Evolutionary conservation across 2,113 vertebrate genomes (phyloP).

Genomic region (Hydropotes inermis): DNA sequence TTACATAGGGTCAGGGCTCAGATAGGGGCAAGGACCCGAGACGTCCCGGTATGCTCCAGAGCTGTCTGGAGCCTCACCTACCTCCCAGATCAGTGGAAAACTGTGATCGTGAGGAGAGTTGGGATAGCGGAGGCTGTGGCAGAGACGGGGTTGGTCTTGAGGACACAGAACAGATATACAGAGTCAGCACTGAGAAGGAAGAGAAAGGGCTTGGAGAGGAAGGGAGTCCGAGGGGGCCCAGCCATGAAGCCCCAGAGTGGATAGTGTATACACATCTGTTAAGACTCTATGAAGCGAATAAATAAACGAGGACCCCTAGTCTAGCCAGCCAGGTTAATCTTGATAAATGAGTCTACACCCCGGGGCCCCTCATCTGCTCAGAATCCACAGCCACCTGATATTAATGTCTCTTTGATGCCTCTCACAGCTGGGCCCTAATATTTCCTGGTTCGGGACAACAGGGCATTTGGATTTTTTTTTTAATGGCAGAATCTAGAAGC

Average conservation of each 20-base stretch:
- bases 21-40: background rate
- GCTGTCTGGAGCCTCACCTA: background rate
- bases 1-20: background rate
- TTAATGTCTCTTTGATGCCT: background rate
- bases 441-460: constrained; percentile 31
- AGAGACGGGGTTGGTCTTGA: background rate
- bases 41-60: background rate
- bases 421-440: background rate
- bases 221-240: accelerated
- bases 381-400: background rate
- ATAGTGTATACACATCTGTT: background rate
- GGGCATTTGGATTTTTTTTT: constrained; percentile 59
- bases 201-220: background rate
- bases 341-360: background rate
- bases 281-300: background rate
- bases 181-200: background rate
- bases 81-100: background rate
- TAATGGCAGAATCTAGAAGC: constrained; percentile 32
- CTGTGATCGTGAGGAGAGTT: background rate
- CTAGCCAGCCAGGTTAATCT: background rate
- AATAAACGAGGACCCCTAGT: background rate
- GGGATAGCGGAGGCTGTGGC: no score
- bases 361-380: background rate
- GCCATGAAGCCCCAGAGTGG: background rate
- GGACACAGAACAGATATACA: background rate